These are phyloP conservation scores for Coenobita brevimanus DNA, from an alignment of 1,140 invertebrate species.

Conservation along the genomic window DNA sequence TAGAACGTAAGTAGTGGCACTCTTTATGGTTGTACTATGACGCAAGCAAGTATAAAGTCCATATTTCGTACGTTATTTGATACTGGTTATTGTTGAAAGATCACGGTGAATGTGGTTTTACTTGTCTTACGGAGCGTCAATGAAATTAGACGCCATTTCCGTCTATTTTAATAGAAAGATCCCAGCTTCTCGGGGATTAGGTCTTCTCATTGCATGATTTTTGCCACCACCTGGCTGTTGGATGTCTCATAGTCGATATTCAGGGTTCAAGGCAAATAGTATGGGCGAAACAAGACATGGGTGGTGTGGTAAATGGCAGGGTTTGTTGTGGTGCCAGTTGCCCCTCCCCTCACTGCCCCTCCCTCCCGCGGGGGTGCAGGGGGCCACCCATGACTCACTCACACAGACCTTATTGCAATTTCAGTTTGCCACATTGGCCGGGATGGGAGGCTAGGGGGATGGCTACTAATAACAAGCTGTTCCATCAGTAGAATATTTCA, in stretches of 20 bases:
- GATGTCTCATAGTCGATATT: background rate
- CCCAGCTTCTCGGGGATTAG: background rate
- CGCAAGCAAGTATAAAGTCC: too few species aligned
- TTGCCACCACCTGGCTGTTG: background rate
- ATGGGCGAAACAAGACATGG: background rate
- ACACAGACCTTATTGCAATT: background rate
- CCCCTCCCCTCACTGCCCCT: conserved; percentile 24
- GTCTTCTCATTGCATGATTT: background rate
- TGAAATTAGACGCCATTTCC: conserved; percentile 59
- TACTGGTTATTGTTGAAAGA: too few species aligned
- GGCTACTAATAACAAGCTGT: too few species aligned
- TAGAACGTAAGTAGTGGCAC: background rate
- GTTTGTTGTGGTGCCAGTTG: conserved; percentile 40
- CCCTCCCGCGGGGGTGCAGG: background rate
- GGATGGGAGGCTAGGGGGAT: too few species aligned
- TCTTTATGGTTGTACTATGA: too few species aligned
- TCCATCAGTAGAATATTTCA: too few species aligned
- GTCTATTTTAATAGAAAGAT: conserved; percentile 46
- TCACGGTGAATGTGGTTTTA: too few species aligned
- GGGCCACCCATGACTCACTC: conserved; percentile 11
- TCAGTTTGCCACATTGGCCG: background rate
- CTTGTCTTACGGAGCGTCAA: background rate
- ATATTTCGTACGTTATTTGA: too few species aligned
- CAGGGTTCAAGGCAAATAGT: background rate
- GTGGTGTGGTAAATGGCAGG: background rate